Evolutionary conservation across 35 echinoderm and acorn worm species (phyloP), one percentile per base, ranked within the genome.

Genomic region (Apostichopus californicus): DNA sequence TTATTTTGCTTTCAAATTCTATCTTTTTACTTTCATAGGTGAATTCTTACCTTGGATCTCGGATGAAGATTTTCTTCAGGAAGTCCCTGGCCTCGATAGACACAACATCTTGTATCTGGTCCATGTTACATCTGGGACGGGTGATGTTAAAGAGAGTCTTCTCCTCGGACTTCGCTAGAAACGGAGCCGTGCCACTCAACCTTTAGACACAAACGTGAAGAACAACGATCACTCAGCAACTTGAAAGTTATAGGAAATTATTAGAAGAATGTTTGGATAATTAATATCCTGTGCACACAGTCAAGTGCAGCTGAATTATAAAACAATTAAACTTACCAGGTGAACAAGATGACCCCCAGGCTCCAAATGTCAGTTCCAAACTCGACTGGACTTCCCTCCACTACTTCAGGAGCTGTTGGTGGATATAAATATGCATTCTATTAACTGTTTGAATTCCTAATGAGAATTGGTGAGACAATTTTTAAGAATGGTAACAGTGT

Each of bases 61-160:
- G 79, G 26, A 95, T 78, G 80, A 97, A 86, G 11, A 97, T 81
- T 12, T 87, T 86, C 91, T 90, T 87, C 55, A 97, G 24, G 55
- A 97, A 97, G 28, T 92, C 77, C 57, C 71, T 94, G 23, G 95
- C 91, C 60, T 94, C 93, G 0, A 53, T 72, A 15, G 87, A 90
- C 75, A 89, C 89, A 77, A 89, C 80, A 34, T 94, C 91, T 54
- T 89, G 94, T 59, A 97, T 73, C 72, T 78, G 87, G 56, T 80
- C 68, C 80, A 94, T 89, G 78, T 97, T 97, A 10, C 79, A 93
- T 54, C 94, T 90, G 73, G 94, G 68, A 56, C 95, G 79, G 20
- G 95, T 94, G 86, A 97, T 93, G 87, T 97, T 97, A 87, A 94
- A 97, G 20, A 94, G 57, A 8, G 93, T 97, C 88, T 97, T 97